Evolutionary conservation across 2,797 vertebrate species (phyloP).

Genomic region (Echeneis naucrates): DNA sequence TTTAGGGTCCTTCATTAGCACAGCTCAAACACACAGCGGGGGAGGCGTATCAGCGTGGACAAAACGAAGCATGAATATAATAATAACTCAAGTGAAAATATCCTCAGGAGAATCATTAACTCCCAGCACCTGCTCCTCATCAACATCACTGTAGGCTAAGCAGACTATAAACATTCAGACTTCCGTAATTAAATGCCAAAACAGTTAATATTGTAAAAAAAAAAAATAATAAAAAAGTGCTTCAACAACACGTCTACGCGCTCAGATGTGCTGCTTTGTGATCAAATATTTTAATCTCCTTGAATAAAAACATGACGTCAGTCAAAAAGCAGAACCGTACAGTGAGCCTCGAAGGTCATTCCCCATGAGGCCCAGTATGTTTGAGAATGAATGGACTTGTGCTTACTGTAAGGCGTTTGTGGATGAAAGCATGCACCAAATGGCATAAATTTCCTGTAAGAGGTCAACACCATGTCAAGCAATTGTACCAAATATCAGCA

Average conservation of each 20-base stretch:
- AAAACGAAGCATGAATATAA: constrained; percentile 56
- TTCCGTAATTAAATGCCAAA: constrained; percentile 62
- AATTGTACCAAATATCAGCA: constrained; percentile 62
- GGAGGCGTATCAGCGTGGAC: constrained; percentile 25
- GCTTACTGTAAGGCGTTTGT: constrained; percentile 38
- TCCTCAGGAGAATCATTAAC: constrained; percentile 76
- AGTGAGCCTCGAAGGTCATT: constrained; percentile 53
- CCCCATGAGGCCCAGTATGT: constrained; percentile 35
- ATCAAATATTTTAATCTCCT: constrained; percentile 53
- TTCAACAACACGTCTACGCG: constrained; percentile 12
- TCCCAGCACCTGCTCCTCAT: constrained; percentile 70
- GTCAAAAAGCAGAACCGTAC: constrained; percentile 43
- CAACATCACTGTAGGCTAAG: constrained; percentile 58
- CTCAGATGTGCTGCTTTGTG: constrained; percentile 22
- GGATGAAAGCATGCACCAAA: constrained; percentile 60
- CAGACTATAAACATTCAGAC: constrained; percentile 54
- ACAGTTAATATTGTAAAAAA: constrained; percentile 51
- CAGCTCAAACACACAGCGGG: constrained; percentile 26
- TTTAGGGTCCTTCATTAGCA: constrained; percentile 10
- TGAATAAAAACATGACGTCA: constrained; percentile 58
- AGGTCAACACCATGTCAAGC: constrained; percentile 66
- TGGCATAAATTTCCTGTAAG: constrained; percentile 63
- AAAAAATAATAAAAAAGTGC: no score
- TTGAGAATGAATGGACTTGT: constrained; percentile 60
- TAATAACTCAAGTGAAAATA: constrained; percentile 74